Conservation (phyloP, 2,113 vertebrate genomes). For the Chionis minor region DNA sequence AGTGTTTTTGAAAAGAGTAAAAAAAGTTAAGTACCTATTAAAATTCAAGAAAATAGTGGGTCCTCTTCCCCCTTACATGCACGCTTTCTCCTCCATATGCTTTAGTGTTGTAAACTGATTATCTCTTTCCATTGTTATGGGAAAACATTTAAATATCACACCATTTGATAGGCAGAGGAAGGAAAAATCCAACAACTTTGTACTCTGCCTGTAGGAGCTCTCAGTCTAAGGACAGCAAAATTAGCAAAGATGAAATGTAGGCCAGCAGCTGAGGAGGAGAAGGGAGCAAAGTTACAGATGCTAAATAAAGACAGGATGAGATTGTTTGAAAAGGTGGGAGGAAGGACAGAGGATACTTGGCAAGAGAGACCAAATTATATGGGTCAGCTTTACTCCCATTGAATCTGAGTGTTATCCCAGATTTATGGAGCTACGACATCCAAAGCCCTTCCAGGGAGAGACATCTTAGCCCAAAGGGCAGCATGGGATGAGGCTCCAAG, state of each 20-base stretch:
- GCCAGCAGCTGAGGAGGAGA: neutral
- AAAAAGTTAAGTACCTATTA: neutral
- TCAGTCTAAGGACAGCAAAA: neutral
- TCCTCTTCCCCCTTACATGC: neutral
- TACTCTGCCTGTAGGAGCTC: neutral
- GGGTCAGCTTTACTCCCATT: neutral
- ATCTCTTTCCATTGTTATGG: neutral
- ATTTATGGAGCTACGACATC: neutral
- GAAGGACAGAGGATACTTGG: neutral
- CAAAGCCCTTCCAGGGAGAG: neutral
- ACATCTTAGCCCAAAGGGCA: neutral
- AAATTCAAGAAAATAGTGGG: neutral
- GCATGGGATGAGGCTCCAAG: neutral
- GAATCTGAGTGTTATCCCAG: neutral
- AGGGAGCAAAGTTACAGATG: neutral
- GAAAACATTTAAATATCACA: neutral
- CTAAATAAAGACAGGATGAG: neutral
- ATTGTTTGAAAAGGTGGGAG: neutral
- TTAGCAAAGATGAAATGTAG: neutral
- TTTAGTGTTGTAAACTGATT: neutral
- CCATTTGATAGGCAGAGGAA: neutral
- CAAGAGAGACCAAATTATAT: neutral
- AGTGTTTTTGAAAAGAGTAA: neutral
- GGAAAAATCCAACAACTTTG: neutral
- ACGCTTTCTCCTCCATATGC: neutral